Base-by-base conservation (phyloP, 2,888 invertebrate species). In the Leptopilina drosophilae region DNA sequence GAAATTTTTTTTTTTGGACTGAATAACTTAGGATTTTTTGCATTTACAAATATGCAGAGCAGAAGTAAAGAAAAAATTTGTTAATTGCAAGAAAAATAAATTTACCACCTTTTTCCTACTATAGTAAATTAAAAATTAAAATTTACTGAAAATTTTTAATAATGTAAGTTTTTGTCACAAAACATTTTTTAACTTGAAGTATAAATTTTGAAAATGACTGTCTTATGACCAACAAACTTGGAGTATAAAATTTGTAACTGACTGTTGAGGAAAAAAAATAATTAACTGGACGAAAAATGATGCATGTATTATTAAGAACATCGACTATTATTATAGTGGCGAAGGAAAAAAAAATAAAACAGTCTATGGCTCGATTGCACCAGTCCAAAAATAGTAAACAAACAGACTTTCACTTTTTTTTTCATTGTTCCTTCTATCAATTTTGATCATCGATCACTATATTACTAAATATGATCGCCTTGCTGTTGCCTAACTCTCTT, bases 391-490 rank as follows among this genome's bases (percentile, higher is more conserved):
- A 53, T 26, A 69, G 46, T 46, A 67, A 49, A 69, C n/a, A 69
- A 20, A 69, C 53, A 33, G 20, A 26, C 69, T 69, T 69, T 69
- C 69, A 26, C 53, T 53, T 69, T 69, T 69, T 69, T 69, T 11
- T 26, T 14, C 14, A 11, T 53, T 69, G 26, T 26, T 14, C 14
- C 26, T 53, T 69, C 49, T 53, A 69, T 69, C 53, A 53, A 49
- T 14, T 33, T 69, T 69, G 14, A 49, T 33, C 69, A 69, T 69
- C 69, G 69, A 69, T 69, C 69, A 69, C 49, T 53, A 49, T 53
- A 53, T 69, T 69, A 69, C 59, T 53, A 69, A 69, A 53, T 69
- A 67, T 53, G 26, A 46, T 67, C 67, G 67, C 15, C 12, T 67
- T 26, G 64, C n/a, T 26, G 8, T 69, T 53, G 49, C 69, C 49